Evolutionary conservation across 2,113 vertebrate genomes (phyloP).

Genomic region (Stigmatopora nigra): DNA sequence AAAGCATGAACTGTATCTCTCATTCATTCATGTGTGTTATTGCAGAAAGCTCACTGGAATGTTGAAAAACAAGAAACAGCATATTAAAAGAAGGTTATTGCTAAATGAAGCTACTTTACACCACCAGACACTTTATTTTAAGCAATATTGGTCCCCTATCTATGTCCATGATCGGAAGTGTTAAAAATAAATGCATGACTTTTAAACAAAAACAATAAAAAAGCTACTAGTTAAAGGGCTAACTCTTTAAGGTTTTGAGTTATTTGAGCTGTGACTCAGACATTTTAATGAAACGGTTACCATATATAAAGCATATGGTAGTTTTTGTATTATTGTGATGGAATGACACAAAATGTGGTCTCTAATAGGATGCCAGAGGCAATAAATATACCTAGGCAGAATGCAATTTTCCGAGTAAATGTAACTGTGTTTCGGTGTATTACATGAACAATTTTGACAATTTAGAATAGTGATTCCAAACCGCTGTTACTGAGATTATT

Average conservation of each 20-base stretch:
- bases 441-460: background rate
- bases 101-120: slow-evolving; percentile 19
- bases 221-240: slow-evolving; percentile 7
- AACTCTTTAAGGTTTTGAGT: slow-evolving; percentile 25
- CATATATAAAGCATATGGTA: slow-evolving; percentile 26
- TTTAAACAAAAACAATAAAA: slow-evolving; percentile 31
- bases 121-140: slow-evolving; percentile 39
- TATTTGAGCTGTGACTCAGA: slow-evolving; percentile 26
- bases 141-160: slow-evolving; percentile 44
- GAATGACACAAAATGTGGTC: slow-evolving; percentile 23
- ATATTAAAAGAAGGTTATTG: slow-evolving; percentile 13
- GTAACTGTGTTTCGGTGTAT: background rate
- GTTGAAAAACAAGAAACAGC: slow-evolving; percentile 11
- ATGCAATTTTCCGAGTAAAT: background rate
- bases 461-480: background rate
- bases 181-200: slow-evolving; percentile 32
- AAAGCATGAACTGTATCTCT: slow-evolving; percentile 5
- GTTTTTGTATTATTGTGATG: slow-evolving; percentile 21
- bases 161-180: slow-evolving; percentile 33
- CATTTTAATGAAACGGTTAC: slow-evolving; percentile 37
- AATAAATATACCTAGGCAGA: background rate
- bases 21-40: slow-evolving; percentile 21
- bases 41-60: slow-evolving; percentile 1
- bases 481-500: background rate
- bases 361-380: slow-evolving; percentile 17